Percentiles rank a stretch among this genome's conserved stretches.
Conservation (phyloP, 1,140 invertebrate genomes). For the Lepidurus arcticus region DNA sequence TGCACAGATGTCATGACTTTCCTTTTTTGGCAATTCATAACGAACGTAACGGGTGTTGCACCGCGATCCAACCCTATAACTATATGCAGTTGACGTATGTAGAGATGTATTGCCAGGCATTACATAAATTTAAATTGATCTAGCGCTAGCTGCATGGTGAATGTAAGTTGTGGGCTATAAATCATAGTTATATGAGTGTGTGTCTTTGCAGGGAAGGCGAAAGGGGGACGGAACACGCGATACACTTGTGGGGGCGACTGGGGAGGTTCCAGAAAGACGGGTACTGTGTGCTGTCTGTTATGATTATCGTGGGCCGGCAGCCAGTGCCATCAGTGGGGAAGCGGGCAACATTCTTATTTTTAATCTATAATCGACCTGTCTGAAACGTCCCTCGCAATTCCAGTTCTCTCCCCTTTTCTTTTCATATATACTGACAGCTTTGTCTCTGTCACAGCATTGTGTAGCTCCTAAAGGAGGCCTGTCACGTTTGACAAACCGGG, state of each 20-base stretch:
- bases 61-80: too few species aligned
- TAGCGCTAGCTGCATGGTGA: not conserved
- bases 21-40: not conserved
- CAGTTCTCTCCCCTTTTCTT: not conserved
- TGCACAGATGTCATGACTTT: not conserved
- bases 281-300: not conserved
- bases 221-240: not conserved
- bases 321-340: not conserved
- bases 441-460: slow-evolving; percentile 10
- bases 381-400: not conserved
- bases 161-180: slow-evolving; percentile 1
- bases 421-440: slow-evolving; percentile 19
- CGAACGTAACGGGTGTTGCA: too few species aligned
- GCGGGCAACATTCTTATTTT: not conserved
- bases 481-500: slow-evolving; percentile 17
- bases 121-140: not conserved
- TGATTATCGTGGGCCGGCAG: not conserved
- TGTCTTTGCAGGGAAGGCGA: not conserved
- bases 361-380: slow-evolving; percentile 18
- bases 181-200: slow-evolving; percentile 2
- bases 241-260: not conserved
- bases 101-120: not conserved
- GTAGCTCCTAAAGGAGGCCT: slow-evolving; percentile 13
- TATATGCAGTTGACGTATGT: too few species aligned
- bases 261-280: not conserved